Base-by-base conservation (phyloP, 2,797 vertebrate genomes). In the Arvicola amphibius region DNA sequence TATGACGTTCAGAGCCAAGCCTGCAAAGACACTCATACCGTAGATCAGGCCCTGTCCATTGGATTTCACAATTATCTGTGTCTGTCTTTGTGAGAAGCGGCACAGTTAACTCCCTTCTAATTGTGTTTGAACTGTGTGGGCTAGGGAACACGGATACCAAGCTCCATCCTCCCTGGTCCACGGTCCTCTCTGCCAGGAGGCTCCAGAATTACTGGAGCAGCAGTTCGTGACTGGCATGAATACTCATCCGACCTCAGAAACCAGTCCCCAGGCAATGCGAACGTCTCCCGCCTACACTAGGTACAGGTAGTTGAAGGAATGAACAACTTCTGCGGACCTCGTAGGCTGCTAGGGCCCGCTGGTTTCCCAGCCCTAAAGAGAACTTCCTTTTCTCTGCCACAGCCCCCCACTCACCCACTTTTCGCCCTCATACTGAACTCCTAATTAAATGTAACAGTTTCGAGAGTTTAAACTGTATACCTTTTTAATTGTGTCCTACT, bases 401-500 rank as follows among this genome's bases (percentile, higher is more conserved):
- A 4, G 4, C 56, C 71, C 76, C 63, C 48, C 80, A 85, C 53
- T 78, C 86, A 92, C 21, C 51, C 87, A 65, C 94, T 67, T 69
- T 69, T 79, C 77, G 1, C 80, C 17, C 79, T 77, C 85, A 92
- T 94, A 81, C 96, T 92, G 96, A 97, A 97, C 97, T 97, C 97
- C 97, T 98, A 98, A 97, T 98, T 97, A 98, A 97, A 98, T 95
- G 90, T 76, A 96, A 97, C 96, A 97, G 93, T 97, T 97, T 97
- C 63, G 40, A 96, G 98, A 98, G 98, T 90, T 98, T 98, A 97
- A 97, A 97, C 98, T 97, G 96, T 94, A 95, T 96, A 97, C 97
- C 97, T 98, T 98, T 98, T 93, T 98, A 98, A 98, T 98, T 97
- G 97, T 98, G 97, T 98, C 98, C 98, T 98, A 98, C 98, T 98